These are phyloP conservation scores for Eupithecia tripunctaria DNA, from an alignment of 2,888 invertebrate species.

Conservation along the genomic window DNA sequence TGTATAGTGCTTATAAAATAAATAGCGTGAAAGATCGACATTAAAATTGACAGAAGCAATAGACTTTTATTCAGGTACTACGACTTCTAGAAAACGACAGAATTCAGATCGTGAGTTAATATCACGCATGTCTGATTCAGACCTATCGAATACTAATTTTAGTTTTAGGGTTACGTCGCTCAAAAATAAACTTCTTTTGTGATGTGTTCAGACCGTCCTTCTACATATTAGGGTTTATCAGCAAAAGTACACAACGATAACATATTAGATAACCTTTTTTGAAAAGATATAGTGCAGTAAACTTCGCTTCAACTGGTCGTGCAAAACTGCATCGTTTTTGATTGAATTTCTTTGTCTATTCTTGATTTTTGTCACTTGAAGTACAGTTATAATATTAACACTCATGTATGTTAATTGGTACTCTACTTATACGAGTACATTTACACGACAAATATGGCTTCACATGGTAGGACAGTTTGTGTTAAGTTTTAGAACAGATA, in stretches of 20 bases:
- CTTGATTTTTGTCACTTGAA: conserved; percentile 46
- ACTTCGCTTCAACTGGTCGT: neutral
- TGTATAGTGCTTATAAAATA: neutral
- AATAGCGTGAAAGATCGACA: neutral
- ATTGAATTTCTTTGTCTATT: conserved; percentile 27
- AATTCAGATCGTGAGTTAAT: conserved; percentile 25
- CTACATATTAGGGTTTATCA: neutral
- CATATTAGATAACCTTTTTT: neutral
- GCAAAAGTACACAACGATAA: too few species aligned
- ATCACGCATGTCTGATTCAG: conserved; percentile 31
- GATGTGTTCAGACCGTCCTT: neutral
- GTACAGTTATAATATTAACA: conserved; percentile 76
- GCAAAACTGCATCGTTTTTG: neutral
- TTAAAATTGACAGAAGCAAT: neutral
- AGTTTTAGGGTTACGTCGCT: conserved; percentile 53
- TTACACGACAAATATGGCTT: conserved; percentile 52
- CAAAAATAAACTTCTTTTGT: neutral
- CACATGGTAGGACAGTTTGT: conserved; percentile 60
- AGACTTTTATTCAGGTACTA: conserved; percentile 11
- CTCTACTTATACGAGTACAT: conserved; percentile 64
- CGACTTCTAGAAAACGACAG: neutral
- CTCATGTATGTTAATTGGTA: conserved; percentile 72
- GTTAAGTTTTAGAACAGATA: conserved; percentile 59
- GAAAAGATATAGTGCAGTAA: neutral
- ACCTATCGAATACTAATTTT: conserved; percentile 42